phyloP scores from a whole-genome alignment of 1,140 invertebrate genomes.

The Idris sp. region DNA sequence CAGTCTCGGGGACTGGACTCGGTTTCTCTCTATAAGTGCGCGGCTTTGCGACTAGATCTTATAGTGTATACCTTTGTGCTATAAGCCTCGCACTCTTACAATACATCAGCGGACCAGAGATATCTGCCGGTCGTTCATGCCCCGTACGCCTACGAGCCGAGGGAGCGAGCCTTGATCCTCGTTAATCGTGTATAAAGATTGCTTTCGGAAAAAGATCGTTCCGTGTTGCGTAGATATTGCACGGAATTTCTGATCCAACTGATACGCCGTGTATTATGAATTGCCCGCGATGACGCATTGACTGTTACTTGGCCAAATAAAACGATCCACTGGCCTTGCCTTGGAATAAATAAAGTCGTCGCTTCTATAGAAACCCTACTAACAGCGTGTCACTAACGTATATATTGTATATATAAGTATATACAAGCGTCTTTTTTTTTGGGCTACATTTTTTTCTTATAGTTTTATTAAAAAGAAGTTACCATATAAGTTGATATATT shows the following conservation, averaged over 20 bases:
- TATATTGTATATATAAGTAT: too few relatives aligned
- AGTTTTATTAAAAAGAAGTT: too few relatives aligned
- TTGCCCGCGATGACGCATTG: conserved; percentile 31
- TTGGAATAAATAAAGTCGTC: conserved; percentile 19
- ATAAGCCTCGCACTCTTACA: conserved; percentile 38
- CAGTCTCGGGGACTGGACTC: conserved; percentile 11
- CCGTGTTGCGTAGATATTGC: conserved; percentile 45
- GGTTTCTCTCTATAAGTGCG: conserved; percentile 25
- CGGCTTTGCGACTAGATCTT: conserved; percentile 43
- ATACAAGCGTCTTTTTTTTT: too few relatives aligned
- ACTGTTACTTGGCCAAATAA: conserved; percentile 4
- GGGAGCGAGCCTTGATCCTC: conserved; percentile 59
- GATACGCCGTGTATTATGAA: conserved; percentile 48
- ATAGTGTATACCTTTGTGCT: conserved; percentile 48
- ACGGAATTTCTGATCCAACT: conserved; percentile 47
- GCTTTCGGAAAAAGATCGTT: conserved; percentile 53
- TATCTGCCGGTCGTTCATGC: conserved; percentile 40
- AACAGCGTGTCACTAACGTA: too few relatives aligned
- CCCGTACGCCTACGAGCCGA: conserved; percentile 57
- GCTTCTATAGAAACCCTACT: too few relatives aligned
- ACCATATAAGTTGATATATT: too few relatives aligned
- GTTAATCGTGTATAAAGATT: conserved; percentile 61
- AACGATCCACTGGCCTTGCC: conserved; percentile 1
- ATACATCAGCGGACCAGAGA: conserved; percentile 54
- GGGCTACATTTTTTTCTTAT: too few relatives aligned